phyloP scores from a whole-genome alignment of 2,888 invertebrate species.

The Ariolimax columbianus region DNA sequence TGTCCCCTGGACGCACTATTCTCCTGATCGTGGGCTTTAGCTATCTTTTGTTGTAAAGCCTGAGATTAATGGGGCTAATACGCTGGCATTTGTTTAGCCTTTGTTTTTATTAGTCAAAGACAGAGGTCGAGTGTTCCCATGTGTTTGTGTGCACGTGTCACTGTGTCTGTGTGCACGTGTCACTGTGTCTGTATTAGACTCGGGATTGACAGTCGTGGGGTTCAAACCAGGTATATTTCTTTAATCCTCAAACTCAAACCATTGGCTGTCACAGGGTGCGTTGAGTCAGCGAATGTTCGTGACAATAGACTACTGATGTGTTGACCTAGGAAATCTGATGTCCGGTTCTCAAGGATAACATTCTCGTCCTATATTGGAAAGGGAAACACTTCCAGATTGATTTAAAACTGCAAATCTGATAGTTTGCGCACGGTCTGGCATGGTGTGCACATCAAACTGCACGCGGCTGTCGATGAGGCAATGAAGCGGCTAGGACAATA shows the following conservation, averaged over 20 bases:
- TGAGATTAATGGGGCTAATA: constrained; percentile 34
- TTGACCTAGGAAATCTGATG: neutral
- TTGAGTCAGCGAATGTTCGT: neutral
- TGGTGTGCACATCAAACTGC: constrained; percentile 5
- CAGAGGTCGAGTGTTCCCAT: neutral
- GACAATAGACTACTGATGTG: neutral
- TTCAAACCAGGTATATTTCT: constrained; percentile 25
- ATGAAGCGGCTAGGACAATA: neutral
- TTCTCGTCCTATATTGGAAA: neutral
- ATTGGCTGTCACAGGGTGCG: neutral
- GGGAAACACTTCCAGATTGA: neutral
- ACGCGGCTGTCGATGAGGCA: neutral
- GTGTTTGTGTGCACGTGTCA: constrained; percentile 26
- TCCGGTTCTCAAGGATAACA: neutral
- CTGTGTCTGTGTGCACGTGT: constrained; percentile 24
- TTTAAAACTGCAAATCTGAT: neutral
- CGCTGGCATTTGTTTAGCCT: constrained; percentile 3
- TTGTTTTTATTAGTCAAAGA: constrained; percentile 23
- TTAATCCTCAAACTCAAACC: constrained; percentile 10
- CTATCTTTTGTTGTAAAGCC: neutral
- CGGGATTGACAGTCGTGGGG: neutral
- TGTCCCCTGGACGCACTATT: neutral
- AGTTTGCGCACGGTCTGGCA: neutral
- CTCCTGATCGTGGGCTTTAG: neutral
- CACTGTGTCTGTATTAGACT: constrained; percentile 17